These are phyloP conservation scores for Chalcosyrphus nemorum DNA, from an alignment of 2,888 invertebrate genomes.

Conservation along the genomic window DNA sequence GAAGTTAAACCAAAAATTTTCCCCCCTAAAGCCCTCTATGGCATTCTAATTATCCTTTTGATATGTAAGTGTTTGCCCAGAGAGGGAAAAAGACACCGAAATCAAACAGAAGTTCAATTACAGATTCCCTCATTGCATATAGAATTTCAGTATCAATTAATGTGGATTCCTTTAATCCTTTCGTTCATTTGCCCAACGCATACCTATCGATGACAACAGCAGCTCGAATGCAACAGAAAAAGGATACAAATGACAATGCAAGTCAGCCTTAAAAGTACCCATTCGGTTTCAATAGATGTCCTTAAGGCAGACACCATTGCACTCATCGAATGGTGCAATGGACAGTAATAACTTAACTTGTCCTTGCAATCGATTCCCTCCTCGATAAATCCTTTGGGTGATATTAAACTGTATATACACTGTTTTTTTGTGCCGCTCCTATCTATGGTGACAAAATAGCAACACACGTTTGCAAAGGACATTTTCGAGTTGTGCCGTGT, in stretches of 20 bases:
- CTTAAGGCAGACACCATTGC: conserved; percentile 16
- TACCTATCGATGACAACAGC: not conserved
- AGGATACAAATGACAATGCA: not conserved
- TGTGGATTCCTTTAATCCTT: conserved; percentile 21
- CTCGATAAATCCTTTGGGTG: conserved; percentile 23
- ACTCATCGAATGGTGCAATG: conserved; percentile 27
- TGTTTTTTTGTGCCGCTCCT: not conserved
- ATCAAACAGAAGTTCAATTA: conserved; percentile 45
- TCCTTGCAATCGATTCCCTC: not conserved
- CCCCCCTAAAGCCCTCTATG: not conserved
- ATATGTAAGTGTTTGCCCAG: not conserved
- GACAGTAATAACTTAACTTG: conserved; percentile 18
- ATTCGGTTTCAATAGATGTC: not conserved
- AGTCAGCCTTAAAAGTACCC: conserved; percentile 8
- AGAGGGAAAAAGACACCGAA: not conserved
- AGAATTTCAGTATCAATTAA: conserved; percentile 35
- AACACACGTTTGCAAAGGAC: not conserved
- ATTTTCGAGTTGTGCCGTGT: conserved; percentile 8
- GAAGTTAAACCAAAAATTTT: too few relatives aligned
- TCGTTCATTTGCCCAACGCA: not conserved
- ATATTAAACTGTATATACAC: conserved; percentile 11
- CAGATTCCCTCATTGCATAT: conserved; percentile 23
- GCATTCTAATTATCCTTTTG: not conserved
- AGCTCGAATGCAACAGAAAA: not conserved
- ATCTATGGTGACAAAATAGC: not conserved